These are phyloP conservation scores for Cepphus grylle DNA, from an alignment of 2,113 vertebrate species.

Conservation along the genomic window DNA sequence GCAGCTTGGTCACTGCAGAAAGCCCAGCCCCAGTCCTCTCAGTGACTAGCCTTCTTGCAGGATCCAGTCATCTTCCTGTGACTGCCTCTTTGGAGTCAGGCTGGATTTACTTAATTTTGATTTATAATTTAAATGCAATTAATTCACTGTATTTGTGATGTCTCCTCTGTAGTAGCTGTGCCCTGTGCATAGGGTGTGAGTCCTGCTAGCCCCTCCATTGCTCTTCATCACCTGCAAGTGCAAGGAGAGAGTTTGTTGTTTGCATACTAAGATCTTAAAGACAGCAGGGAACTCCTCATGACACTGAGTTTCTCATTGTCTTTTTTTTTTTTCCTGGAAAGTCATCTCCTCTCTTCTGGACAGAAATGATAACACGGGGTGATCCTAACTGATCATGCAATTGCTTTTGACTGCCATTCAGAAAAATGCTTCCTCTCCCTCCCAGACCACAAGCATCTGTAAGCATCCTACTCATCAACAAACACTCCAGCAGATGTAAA, in stretches of 20 bases:
- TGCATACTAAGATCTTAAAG: neutral
- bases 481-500: slow-evolving; percentile 8
- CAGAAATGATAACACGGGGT: neutral
- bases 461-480: neutral
- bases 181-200: neutral
- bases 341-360: neutral
- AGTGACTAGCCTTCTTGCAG: neutral
- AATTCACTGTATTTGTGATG: neutral
- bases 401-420: neutral
- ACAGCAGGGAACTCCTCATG: neutral
- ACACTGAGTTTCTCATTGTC: neutral
- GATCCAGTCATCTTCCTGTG: neutral
- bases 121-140: neutral
- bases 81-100: neutral
- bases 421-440: neutral
- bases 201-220: accelerated
- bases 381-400: neutral
- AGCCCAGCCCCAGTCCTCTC: neutral
- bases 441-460: neutral
- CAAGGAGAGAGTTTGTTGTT: neutral
- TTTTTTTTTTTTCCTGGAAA: neutral
- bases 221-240: neutral
- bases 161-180: neutral
- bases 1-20: neutral
- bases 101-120: neutral